Evolutionary conservation across 2,888 invertebrate species (phyloP), one percentile per base, ranked within the genome.

Genomic region (Eupithecia subumbrata): DNA sequence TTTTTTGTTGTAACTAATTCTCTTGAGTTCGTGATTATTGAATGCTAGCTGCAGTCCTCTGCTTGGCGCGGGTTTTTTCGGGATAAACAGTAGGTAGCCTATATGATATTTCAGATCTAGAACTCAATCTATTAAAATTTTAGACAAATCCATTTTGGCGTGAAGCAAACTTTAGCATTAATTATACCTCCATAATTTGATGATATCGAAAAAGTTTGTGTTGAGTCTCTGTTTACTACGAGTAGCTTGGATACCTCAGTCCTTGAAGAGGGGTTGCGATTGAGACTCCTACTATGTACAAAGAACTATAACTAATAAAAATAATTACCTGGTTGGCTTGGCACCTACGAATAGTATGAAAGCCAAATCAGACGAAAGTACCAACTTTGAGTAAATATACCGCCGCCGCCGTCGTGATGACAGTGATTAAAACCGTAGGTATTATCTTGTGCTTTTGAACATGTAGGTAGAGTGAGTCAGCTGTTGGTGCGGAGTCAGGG

Each of bases 381-480:
- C 30, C 3, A 30, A 56, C 56, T 56, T 56, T 52, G 52, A 56
- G 22, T 22, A 56, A 22, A 56, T 22, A 56, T 56, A 22, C n/a
- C 7, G n/a, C n/a, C 1, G 14, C 9, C 43, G 14, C 4, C 45
- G 52, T 3, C 4, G n/a, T 22, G 56, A 56, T 56, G 22, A 56
- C 56, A 56, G 56, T 22, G 11, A 56, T 40, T 45, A 43, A 16
- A 30, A 63, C 25, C 7, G 34, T 48, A 16, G 7, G 66, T 67
- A 37, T 25, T 43, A 22, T 43, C 14, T 56, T 45, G 68, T 22
- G 68, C 43, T 67, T 66, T 67, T 40, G 43, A 68, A 22, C 22
- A 64, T 68, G n/a, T 67, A 67, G 37, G n/a, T 67, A 67, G 37
- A 67, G 80, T 84, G 85, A 85, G 82, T 84, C 85, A 85, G 84